Base-by-base conservation (phyloP, 1,140 invertebrate species). In the Scaptomyza graminum region DNA sequence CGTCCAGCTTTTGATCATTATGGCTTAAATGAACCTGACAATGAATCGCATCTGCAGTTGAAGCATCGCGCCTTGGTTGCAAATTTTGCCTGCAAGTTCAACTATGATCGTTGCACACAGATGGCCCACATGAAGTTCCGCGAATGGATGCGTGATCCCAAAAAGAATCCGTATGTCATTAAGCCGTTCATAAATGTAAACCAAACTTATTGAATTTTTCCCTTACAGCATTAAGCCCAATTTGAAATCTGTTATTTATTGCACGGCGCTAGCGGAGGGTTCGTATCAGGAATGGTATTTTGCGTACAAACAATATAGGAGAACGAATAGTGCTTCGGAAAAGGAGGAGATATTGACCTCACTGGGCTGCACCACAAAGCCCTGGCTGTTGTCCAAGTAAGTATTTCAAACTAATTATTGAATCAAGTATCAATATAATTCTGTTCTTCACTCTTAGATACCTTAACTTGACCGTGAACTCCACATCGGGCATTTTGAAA, bases 311-410 rank as follows among this genome's bases (percentile, higher is more conserved):
- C 90, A 90, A 34, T 95, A 95, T 72, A 90, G 92, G 47, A 71
- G 88, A 0, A 92, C 93, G 0, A 91, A 93, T 37, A 93, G 94
- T 60, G 92, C 93, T 0, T 93, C 94, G 0, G 94, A 95, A 59
- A 93, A 94, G 91, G 92, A 93, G 11, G 92, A 94, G n/a, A 94
- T 94, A n/a, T 85, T 95, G 0, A 88, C 92, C 0, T 92, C 94
- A 1, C 91, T 95, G 1, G 94, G 93, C 2, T 95, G 94, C 77
- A 93, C 94, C 4, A 92, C 62, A 39, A 88, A 94, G 39, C 66
- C 81, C 3, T 73, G 80, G 28, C 80, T 91, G 2, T 63, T 94
- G 2, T 69, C 83, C 12, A 88, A 92, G 94, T 94, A 87, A 92
- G 92, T 80, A 8, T 3, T 3, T 41, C 2, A 41, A 41, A n/a